phyloP scores from a whole-genome alignment of 1,140 invertebrate species.

The Yoshiicerus persimilis region DNA sequence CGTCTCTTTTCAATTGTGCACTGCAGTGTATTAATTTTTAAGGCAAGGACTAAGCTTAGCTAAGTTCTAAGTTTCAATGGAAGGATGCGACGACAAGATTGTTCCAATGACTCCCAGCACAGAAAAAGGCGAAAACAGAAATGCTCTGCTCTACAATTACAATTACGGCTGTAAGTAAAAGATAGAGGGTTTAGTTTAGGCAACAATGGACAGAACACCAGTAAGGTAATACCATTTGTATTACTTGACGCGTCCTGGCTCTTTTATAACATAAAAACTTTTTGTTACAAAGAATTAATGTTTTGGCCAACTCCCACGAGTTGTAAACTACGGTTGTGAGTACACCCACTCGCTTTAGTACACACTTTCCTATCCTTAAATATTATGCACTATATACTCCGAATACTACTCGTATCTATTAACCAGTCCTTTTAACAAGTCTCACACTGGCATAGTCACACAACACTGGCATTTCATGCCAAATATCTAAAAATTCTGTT shows the following conservation, averaged over 20 bases:
- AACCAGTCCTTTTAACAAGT: neutral
- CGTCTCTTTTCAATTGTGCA: neutral
- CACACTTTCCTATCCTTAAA: neutral
- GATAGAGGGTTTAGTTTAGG: neutral
- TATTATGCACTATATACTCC: too few species aligned
- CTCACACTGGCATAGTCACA: neutral
- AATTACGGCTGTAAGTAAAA: neutral
- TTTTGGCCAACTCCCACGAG: neutral
- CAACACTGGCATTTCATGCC: neutral
- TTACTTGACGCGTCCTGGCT: neutral
- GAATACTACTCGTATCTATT: neutral
- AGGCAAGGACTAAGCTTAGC: neutral
- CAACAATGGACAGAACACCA: neutral
- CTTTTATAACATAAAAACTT: constrained; percentile 6
- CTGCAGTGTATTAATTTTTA: neutral
- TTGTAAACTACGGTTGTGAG: neutral
- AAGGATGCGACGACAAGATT: neutral
- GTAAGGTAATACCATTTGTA: neutral
- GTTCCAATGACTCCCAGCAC: neutral
- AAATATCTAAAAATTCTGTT: neutral
- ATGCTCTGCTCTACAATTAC: neutral
- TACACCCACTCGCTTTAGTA: neutral
- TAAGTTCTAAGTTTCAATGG: neutral
- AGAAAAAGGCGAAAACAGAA: neutral
- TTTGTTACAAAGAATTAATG: constrained; percentile 15